Base-by-base conservation (phyloP, 2,888 invertebrate genomes). In the Spilarctia lutea region DNA sequence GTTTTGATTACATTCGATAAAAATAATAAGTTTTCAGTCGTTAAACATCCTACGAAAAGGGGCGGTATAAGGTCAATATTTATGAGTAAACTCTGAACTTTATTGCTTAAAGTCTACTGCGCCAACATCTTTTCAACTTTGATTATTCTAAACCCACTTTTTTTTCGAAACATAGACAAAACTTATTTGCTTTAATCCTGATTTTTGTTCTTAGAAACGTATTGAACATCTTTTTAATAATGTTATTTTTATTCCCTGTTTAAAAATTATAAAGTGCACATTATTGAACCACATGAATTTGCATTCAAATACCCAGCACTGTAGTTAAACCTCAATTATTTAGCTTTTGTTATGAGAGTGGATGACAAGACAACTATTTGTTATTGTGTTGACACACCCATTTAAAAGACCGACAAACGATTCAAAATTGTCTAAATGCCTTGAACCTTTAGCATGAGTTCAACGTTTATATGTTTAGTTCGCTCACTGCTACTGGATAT, bases 131-230 rank as follows among this genome's bases (percentile, higher is more conserved):
- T 20, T 0, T 48, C 6, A 52, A 8, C 10, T 56, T 56, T 56
- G 24, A 24, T 56, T n/a, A 10, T 56, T n/a, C 11, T 56, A 56
- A 56, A 56, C 52, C 24, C 3, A 56, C 11, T 52, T 52, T 42
- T 42, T 42, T 45, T 45, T 13, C 3, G 42, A 83, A 81, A 85
- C 82, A 83, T 74, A n/a, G 24, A 56, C 52, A 24, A n/a, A 24
- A 56, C 24, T 56, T 2, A 81, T 83, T 79, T n/a, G n/a, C n/a
- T 83, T 82, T 81, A 80, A 82, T 79, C 80, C 82, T 79, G 72
- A 79, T 83, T 83, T 85, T 88, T 88, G 86, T 88, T 84, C 85
- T 74, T 77, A 66, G 81, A 77, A 76, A 77, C 81, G 77, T 79
- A 81, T 80, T 83, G 77, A 84, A 87, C 83, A 80, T 39, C 39